These are phyloP conservation scores for Teleiodes luculella DNA, from an alignment of 2,888 invertebrate species.

Conservation along the genomic window DNA sequence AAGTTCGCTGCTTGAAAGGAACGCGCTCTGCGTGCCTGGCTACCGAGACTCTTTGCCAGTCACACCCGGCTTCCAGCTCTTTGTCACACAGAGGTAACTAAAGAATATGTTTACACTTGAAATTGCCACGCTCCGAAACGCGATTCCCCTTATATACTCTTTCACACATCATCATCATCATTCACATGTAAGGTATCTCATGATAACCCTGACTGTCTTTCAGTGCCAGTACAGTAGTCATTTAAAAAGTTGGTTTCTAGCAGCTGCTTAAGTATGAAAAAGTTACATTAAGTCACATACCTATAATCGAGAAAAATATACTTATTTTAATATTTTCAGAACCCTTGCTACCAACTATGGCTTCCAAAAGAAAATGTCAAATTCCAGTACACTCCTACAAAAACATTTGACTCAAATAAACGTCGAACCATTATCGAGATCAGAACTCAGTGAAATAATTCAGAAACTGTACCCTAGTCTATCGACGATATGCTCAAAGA, in stretches of 20 bases:
- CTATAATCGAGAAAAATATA: no score
- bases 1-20: conserved; percentile 90
- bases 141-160: no score
- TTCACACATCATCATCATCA: no score
- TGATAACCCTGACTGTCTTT: no score
- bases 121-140: no score
- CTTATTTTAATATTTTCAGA: conserved; percentile 55
- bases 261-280: no score
- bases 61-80: conserved; percentile 92
- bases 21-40: conserved; percentile 90
- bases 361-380: conserved; percentile 81
- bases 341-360: conserved; percentile 80
- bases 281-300: no score
- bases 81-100: conserved; percentile 89
- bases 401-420: conserved; percentile 90
- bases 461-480: conserved; percentile 83
- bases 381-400: conserved; percentile 83
- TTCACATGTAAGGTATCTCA: no score
- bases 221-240: no score
- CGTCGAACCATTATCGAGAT: conserved; percentile 86
- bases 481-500: conserved; percentile 84
- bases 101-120: background rate
- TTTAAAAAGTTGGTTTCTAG: no score
- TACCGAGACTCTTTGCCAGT: conserved; percentile 90
- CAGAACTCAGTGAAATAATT: conserved; percentile 86